Base-by-base conservation (phyloP, 2,888 invertebrate species). In the Drosophila neotestacea region DNA sequence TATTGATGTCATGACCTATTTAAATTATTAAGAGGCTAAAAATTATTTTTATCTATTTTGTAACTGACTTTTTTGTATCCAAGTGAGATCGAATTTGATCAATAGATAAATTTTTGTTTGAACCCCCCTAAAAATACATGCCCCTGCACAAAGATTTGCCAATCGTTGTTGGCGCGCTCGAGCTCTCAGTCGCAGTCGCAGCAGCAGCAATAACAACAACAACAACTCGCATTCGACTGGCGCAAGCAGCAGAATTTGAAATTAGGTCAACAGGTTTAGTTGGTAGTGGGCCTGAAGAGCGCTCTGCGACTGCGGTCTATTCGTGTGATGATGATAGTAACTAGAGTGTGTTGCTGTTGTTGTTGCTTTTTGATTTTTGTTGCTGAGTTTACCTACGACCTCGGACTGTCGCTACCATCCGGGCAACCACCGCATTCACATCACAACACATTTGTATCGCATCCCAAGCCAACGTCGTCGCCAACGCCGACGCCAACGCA, bases 211-310 rank as follows among this genome's bases (percentile, higher is more conserved):
- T 73, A 77, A 28, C 76, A 79, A 58, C 85, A 75, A 72, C 70
- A 79, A 70, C 76, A 81, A 71, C 62, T 76, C 71, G 56, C 73
- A 27, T 68, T 60, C 66, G 65, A 68, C 79, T 78, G 78, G 73
- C 80, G 73, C 80, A 80, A 79, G 81, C 84, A 85, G 85, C 85
- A 85, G 89, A 86, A 88, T 78, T 90, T 89, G 89, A 92, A 92
- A 92, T 92, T 92, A 91, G 92, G 92, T 92, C 92, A 92, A 92
- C 92, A 92, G 92, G 91, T 92, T 92, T 92, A 90, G 91, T 91
- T 91, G 89, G 85, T 81, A 77, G 81, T 79, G 78, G 76, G 73
- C 71, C 82, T 81, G 67, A 79, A 79, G 81, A 79, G 81, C 69
- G 77, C 79, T 76, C 81, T 77, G 79, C 70, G 68, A 74, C 76